Percentiles rank a stretch among this genome's conserved stretches.
These are phyloP conservation scores for Penaeus indicus DNA, from an alignment of 1,140 invertebrate species.

Conservation along the genomic window DNA sequence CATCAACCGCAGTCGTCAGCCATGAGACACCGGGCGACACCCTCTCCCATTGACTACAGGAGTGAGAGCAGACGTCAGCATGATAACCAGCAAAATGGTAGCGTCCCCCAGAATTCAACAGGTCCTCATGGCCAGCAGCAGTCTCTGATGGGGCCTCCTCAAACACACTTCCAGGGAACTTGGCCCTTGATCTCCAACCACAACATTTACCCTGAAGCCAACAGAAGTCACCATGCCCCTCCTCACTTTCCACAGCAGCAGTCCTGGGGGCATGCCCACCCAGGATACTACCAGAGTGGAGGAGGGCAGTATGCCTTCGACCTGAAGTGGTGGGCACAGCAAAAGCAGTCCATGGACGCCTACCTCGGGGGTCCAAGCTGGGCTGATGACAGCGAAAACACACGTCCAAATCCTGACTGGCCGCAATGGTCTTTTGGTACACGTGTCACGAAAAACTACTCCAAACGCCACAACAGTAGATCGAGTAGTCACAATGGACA, in stretches of 20 bases:
- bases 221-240: slow-evolving; percentile 41
- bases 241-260: slow-evolving; percentile 39
- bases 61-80: slow-evolving; percentile 60
- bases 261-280: slow-evolving; percentile 50
- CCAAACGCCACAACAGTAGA: slow-evolving; percentile 23
- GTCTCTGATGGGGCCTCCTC: slow-evolving; percentile 50
- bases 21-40: slow-evolving; percentile 43
- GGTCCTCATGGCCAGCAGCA: slow-evolving; percentile 35
- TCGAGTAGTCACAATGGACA: slow-evolving; percentile 12
- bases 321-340: slow-evolving; percentile 63
- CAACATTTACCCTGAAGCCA: slow-evolving; percentile 33
- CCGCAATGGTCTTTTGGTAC: slow-evolving; percentile 58
- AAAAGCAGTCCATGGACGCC: slow-evolving; percentile 59
- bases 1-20: slow-evolving; percentile 19
- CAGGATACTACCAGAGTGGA: slow-evolving; percentile 32
- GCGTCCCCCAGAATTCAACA: slow-evolving; percentile 32
- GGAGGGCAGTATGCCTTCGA: slow-evolving; percentile 48
- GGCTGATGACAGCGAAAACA: slow-evolving; percentile 31
- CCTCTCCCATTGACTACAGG: slow-evolving; percentile 62
- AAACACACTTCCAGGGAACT: slow-evolving; percentile 42
- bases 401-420: slow-evolving; percentile 35
- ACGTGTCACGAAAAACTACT: slow-evolving; percentile 42
- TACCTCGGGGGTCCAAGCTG: slow-evolving; percentile 54
- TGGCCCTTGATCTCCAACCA: slow-evolving; percentile 48
- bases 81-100: slow-evolving; percentile 40